Conservation (phyloP, 2,113 vertebrate species). For the Gopherus flavomarginatus region DNA sequence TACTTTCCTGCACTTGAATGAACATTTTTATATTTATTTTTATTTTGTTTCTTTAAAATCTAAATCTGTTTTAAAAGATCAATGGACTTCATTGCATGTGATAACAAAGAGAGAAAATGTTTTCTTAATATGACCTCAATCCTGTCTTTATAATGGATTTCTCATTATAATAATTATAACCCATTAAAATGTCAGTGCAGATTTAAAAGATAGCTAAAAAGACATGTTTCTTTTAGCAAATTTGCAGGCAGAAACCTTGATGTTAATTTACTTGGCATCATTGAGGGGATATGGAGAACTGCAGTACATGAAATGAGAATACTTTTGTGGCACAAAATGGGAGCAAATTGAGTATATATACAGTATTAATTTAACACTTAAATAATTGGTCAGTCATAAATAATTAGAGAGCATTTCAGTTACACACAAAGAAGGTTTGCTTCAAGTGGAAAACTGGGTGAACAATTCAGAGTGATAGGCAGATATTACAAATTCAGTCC, state of each 20-base stretch:
- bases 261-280: constrained; percentile 52
- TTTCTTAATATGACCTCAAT: constrained; percentile 56
- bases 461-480: background rate
- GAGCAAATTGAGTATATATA: constrained; percentile 38
- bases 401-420: constrained; percentile 22
- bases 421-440: constrained; percentile 47
- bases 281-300: constrained; percentile 27
- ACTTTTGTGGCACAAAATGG: constrained; percentile 3
- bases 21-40: constrained; percentile 11
- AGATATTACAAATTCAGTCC: background rate
- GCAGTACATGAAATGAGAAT: constrained; percentile 34
- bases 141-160: constrained; percentile 6
- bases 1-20: background rate
- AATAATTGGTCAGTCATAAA: constrained; percentile 52
- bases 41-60: background rate
- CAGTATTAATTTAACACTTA: constrained; percentile 18
- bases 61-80: constrained; percentile 26
- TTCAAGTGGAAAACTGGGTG: background rate
- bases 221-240: constrained; percentile 32
- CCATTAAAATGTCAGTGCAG: constrained; percentile 47
- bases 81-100: background rate
- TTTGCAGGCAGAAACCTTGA: constrained; percentile 30
- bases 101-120: background rate
- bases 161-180: constrained; percentile 49
- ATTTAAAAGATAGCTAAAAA: constrained; percentile 48